phyloP scores from a whole-genome alignment of 2,888 invertebrate species.

The Polydesmus complanatus region DNA sequence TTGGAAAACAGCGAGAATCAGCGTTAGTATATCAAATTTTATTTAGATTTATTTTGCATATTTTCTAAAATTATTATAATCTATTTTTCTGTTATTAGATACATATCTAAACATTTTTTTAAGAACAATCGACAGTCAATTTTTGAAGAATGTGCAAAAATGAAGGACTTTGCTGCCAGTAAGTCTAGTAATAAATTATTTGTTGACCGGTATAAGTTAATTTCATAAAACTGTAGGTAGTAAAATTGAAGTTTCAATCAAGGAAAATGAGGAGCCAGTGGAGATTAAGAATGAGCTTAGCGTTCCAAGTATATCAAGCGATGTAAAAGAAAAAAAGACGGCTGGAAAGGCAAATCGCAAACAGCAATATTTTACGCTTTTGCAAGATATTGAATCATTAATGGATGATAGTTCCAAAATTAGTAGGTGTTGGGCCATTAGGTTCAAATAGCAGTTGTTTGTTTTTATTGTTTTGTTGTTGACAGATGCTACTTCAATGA shows the following conservation, averaged over 20 bases:
- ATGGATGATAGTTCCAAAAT: background rate
- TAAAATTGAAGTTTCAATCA: too few relatives aligned
- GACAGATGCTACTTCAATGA: conserved; percentile 14
- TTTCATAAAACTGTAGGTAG: too few relatives aligned
- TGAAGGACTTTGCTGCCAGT: too few relatives aligned
- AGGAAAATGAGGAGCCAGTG: too few relatives aligned
- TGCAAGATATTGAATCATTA: conserved; percentile 7
- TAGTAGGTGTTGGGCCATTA: background rate
- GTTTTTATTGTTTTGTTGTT: background rate
- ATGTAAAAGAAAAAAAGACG: conserved; percentile 4
- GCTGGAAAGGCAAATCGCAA: too few relatives aligned
- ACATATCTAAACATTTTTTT: background rate
- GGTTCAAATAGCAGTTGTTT: background rate
- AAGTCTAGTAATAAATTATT: too few relatives aligned
- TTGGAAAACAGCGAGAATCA: conserved; percentile 40
- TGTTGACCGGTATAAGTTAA: too few relatives aligned
- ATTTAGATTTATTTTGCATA: background rate
- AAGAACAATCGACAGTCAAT: background rate
- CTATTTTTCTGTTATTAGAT: background rate
- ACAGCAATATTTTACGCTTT: background rate
- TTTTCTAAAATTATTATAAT: background rate
- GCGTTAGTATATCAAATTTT: conserved; percentile 21
- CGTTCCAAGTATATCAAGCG: conserved; percentile 5
- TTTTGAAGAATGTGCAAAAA: background rate
- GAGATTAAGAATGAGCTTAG: too few relatives aligned